Evolutionary conservation across 2,797 vertebrate genomes (phyloP).

Genomic region (Pogoniulus pusillus): DNA sequence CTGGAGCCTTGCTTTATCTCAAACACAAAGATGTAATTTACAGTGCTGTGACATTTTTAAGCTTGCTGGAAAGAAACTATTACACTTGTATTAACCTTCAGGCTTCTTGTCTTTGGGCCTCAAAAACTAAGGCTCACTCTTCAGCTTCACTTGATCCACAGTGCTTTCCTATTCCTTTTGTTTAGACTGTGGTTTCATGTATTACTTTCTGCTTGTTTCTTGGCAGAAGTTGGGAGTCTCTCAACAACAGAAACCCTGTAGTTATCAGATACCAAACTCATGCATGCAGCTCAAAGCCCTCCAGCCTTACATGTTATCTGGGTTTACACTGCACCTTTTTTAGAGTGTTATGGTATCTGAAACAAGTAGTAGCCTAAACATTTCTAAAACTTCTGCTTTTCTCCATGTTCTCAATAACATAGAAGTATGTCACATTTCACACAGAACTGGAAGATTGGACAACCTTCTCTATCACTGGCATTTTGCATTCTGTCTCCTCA

Average conservation of each 20-base stretch:
- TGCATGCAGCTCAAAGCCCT: not conserved
- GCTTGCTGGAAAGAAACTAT: not conserved
- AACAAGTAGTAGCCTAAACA: not conserved
- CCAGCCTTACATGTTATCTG: not conserved
- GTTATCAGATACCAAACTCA: not conserved
- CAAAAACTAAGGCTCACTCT: not conserved
- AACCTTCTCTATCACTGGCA: not conserved
- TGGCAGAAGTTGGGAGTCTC: not conserved
- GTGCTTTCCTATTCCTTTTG: not conserved
- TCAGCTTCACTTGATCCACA: not conserved
- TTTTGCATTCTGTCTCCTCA: not conserved
- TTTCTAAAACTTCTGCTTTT: not conserved
- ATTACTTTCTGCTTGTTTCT: not conserved
- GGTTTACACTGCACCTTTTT: not conserved
- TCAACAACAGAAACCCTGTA: not conserved
- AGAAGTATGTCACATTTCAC: not conserved
- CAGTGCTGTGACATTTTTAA: not conserved
- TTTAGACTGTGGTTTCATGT: rapidly evolving
- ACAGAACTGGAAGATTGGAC: not conserved
- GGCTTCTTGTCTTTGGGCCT: not conserved
- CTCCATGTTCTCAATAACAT: not conserved
- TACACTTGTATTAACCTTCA: not conserved
- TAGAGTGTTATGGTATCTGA: not conserved
- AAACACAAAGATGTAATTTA: not conserved
- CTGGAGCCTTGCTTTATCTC: not conserved